Evolutionary conservation across 2,113 vertebrate species (phyloP).

Genomic region (Glaucidium brasilianum): DNA sequence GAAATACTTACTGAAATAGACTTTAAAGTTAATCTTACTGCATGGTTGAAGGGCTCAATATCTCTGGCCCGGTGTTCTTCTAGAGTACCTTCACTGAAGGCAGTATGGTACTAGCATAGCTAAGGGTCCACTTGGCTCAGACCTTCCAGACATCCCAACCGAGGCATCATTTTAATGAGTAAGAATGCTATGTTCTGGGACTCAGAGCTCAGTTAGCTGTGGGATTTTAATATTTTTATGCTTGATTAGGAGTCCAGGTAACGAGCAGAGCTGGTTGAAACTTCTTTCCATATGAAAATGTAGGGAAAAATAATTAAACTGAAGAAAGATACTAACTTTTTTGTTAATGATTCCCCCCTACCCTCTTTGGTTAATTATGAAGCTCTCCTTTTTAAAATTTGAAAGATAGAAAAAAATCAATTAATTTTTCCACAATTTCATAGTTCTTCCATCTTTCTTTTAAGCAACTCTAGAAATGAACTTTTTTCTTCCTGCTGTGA

Average conservation of each 20-base stretch:
- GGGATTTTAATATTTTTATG: background rate
- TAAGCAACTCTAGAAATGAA: background rate
- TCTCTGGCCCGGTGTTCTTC: background rate
- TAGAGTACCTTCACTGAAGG: background rate
- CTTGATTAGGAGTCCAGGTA: background rate
- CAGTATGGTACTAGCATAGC: background rate
- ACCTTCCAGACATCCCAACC: background rate
- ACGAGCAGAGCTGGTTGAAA: background rate
- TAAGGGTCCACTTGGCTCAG: background rate
- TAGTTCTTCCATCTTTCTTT: background rate
- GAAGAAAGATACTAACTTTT: background rate
- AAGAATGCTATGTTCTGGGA: background rate
- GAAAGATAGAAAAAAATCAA: background rate
- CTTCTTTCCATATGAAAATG: background rate
- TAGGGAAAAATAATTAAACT: background rate
- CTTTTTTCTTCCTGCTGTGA: background rate
- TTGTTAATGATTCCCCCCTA: background rate
- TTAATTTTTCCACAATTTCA: background rate
- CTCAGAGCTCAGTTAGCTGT: background rate
- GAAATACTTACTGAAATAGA: background rate
- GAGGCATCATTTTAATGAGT: background rate
- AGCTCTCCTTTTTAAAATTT: background rate
- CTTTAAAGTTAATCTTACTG: background rate
- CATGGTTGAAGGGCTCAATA: background rate
- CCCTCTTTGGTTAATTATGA: background rate